Evolutionary conservation across 1,140 invertebrate species (phyloP), one percentile per base, ranked within the genome.

Genomic region (Cardiocondyla obscurior): DNA sequence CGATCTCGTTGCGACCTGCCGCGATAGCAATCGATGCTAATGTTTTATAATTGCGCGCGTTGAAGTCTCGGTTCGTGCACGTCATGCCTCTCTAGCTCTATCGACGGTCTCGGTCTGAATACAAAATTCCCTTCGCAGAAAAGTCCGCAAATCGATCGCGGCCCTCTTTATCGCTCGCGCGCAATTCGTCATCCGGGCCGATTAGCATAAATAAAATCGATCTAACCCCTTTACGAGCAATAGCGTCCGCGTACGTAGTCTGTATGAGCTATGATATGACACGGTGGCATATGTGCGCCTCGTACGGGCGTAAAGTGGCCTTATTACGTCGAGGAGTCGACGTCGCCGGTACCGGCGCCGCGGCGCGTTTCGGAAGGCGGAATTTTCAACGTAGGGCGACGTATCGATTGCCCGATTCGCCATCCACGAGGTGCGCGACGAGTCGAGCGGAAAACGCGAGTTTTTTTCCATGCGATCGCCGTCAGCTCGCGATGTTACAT

Each of bases 401-500:
- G 39, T 86, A 86, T 86, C 51, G 77, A 82, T 72, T 74, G 67
- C 22, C 58, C 22, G 46, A 12, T 57, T 51, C 53, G 53, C 36
- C 53, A 39, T 72, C 30, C 44, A 53, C 10, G 19, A 77, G 16
- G 19, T n/a, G n/a, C 33, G 51, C 76, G 67, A 42, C n/a, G 25
- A 49, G 70, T 86, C 60, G 84, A 72, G 55, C 85, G 79, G 44
- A 85, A 69, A 53, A 65, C 44, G 30, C 53, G 62, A 70, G 7
- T 81, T 12, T 51, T 73, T 49, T 14, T 8, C 19, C 19, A 22
- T 55, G 60, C 60, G 28, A 53, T 81, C 39, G 74, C 33, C 55
- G 42, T 79, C 42, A 49, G 46, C 44, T 19, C 62, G 42, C 46
- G 3, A 55, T 30, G 22, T 62, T n/a, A n/a, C 60, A 49, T 77